Conservation (phyloP, 2,888 invertebrate genomes). For the Smittia sp. region DNA sequence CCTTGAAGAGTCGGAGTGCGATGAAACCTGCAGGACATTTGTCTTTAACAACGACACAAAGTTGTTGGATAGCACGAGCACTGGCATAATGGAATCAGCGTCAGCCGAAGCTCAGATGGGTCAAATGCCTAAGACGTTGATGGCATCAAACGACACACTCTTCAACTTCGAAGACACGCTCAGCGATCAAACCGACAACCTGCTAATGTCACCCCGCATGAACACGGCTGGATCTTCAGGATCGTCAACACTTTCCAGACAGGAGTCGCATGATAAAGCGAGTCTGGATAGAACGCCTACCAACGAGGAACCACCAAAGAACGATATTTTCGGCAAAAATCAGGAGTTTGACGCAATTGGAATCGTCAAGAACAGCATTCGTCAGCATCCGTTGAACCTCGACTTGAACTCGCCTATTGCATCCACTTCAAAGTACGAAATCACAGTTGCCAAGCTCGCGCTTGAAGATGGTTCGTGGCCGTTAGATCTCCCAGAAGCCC, state of each 20-base stretch:
- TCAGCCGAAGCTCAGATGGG: conserved; percentile 44
- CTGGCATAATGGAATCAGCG: conserved; percentile 44
- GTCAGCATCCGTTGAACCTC: conserved; percentile 28
- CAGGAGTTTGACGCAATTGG: conserved; percentile 26
- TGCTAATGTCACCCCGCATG: conserved; percentile 44
- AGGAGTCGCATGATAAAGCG: background rate
- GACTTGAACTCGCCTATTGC: background rate
- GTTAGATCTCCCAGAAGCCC: conserved; percentile 18
- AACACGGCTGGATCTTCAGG: conserved; percentile 31
- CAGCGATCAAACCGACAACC: conserved; percentile 44
- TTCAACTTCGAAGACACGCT: conserved; percentile 46
- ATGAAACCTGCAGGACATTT: conserved; percentile 45
- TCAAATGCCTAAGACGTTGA: conserved; percentile 44
- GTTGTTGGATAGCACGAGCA: conserved; percentile 45
- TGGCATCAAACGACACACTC: conserved; percentile 46
- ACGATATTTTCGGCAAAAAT: background rate
- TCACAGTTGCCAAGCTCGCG: background rate
- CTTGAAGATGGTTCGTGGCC: conserved; percentile 24
- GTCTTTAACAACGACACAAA: conserved; percentile 45
- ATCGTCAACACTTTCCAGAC: conserved; percentile 42
- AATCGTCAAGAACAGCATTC: conserved; percentile 28
- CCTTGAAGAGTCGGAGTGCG: conserved; percentile 45
- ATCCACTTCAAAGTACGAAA: conserved; percentile 23
- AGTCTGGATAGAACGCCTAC: conserved; percentile 30
- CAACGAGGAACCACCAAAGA: conserved; percentile 32